Percentiles rank a stretch among this genome's conserved stretches.
Evolutionary conservation across 2,888 invertebrate genomes (phyloP).

Genomic region (Listrodromus nycthemerus): DNA sequence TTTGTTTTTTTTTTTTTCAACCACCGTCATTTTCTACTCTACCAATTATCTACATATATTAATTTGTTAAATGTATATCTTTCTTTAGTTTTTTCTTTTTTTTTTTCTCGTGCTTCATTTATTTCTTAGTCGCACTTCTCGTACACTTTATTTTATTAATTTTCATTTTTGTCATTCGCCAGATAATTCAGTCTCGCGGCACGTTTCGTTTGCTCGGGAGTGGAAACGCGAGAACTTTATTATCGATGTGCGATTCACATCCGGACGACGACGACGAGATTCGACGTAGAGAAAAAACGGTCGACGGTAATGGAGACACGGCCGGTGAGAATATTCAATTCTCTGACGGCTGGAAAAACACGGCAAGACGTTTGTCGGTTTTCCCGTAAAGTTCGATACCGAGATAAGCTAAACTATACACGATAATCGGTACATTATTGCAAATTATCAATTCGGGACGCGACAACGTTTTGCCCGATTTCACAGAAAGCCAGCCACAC

Average conservation of each 20-base stretch:
- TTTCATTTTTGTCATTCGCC: slow-evolving; percentile 32
- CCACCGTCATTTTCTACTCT: slow-evolving; percentile 72
- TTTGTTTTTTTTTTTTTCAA: slow-evolving; percentile 74
- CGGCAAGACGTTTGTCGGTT: slow-evolving; percentile 32
- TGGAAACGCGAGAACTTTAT: slow-evolving; percentile 40
- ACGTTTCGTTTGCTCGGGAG: slow-evolving; percentile 41
- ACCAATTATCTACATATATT: slow-evolving; percentile 82
- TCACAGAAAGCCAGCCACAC: background rate
- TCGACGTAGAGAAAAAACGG: slow-evolving; percentile 30
- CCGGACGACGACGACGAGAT: slow-evolving; percentile 46
- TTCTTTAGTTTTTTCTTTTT: slow-evolving; percentile 67
- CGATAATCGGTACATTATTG: slow-evolving; percentile 42
- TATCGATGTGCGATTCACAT: slow-evolving; percentile 43
- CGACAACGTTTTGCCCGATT: slow-evolving; percentile 25
- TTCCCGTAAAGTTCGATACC: slow-evolving; percentile 15
- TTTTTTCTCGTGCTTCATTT: slow-evolving; percentile 70
- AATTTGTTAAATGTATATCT: slow-evolving; percentile 71
- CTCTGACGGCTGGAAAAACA: slow-evolving; percentile 12
- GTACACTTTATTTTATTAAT: slow-evolving; percentile 50
- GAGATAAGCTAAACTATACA: slow-evolving; percentile 26
- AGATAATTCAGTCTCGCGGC: slow-evolving; percentile 58
- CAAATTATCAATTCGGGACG: slow-evolving; percentile 39
- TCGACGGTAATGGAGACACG: background rate
- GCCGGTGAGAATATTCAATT: slow-evolving; percentile 18
- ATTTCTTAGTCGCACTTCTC: slow-evolving; percentile 65